phyloP scores from a whole-genome alignment of 1,140 invertebrate species.

The Zophobas morio region DNA sequence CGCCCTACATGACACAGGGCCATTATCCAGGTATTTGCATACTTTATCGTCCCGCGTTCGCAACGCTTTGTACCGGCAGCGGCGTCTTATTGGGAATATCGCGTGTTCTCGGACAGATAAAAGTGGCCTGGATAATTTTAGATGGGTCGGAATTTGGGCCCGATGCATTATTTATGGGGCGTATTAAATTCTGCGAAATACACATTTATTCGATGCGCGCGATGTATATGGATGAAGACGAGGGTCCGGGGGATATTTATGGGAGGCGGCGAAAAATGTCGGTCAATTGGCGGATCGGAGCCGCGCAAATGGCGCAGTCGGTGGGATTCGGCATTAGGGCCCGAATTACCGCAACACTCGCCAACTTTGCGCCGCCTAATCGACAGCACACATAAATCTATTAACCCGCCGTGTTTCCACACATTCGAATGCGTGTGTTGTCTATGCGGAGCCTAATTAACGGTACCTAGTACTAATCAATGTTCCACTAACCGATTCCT shows the following conservation, averaged over 20 bases:
- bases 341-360: background rate
- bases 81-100: background rate
- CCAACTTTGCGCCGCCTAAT: background rate
- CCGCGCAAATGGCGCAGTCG: too few relatives aligned
- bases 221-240: background rate
- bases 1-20: constrained; percentile 8
- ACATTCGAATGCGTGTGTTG: constrained; percentile 5
- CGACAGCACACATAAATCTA: background rate
- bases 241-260: too few relatives aligned
- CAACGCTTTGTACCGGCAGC: background rate
- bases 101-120: background rate
- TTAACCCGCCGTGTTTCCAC: background rate
- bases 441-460: constrained; percentile 24
- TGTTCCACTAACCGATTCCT: constrained; percentile 18
- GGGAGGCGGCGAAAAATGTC: too few relatives aligned
- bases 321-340: too few relatives aligned
- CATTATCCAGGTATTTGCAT: constrained; percentile 14
- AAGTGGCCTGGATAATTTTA: background rate
- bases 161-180: background rate
- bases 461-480: constrained; percentile 31
- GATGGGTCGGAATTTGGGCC: too few relatives aligned
- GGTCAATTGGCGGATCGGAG: too few relatives aligned
- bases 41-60: background rate
- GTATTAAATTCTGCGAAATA: background rate
- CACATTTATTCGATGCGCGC: background rate